A percentile compares a stretch with the other conserved stretches of the same genome.
These are phyloP conservation scores for Scomber scombrus DNA, from an alignment of 2,113 vertebrate species.

Conservation along the genomic window DNA sequence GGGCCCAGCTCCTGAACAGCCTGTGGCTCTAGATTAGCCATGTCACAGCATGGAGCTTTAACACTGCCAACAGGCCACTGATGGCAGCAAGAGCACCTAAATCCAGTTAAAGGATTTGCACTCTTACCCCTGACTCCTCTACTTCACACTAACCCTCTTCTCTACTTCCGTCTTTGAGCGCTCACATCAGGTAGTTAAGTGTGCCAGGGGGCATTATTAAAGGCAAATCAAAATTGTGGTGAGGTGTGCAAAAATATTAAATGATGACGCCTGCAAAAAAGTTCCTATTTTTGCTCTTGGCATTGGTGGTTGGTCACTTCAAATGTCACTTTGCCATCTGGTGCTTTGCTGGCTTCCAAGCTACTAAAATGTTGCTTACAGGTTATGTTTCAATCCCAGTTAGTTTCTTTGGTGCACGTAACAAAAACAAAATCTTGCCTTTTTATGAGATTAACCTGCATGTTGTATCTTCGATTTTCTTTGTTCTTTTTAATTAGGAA, in stretches of 20 bases:
- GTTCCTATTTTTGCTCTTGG: slow-evolving; percentile 43
- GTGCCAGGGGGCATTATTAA: slow-evolving; percentile 72
- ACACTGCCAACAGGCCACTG: slow-evolving; percentile 68
- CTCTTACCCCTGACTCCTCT: slow-evolving; percentile 56
- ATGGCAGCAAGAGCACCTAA: slow-evolving; percentile 71
- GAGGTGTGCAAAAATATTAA: slow-evolving; percentile 66
- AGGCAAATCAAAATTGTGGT: slow-evolving; percentile 62
- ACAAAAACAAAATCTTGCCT: not conserved
- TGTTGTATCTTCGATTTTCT: not conserved
- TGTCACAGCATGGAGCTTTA: slow-evolving; percentile 72
- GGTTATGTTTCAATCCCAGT: slow-evolving; percentile 1
- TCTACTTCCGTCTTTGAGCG: slow-evolving; percentile 52
- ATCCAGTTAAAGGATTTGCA: slow-evolving; percentile 86
- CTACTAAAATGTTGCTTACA: slow-evolving; percentile 39
- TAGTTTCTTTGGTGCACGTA: slow-evolving; percentile 5
- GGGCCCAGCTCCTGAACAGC: slow-evolving; percentile 59
- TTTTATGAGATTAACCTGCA: not conserved
- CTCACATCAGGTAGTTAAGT: slow-evolving; percentile 67
- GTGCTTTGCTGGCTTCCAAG: slow-evolving; percentile 33
- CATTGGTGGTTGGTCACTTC: slow-evolving; percentile 37
- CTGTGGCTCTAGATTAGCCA: slow-evolving; percentile 76
- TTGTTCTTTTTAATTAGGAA: not conserved
- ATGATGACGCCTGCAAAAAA: slow-evolving; percentile 75
- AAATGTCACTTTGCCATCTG: slow-evolving; percentile 56
- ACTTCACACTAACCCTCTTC: slow-evolving; percentile 49